phyloP scores from a whole-genome alignment of 2,888 invertebrate species.

The Lasioglossum vierecki region DNA sequence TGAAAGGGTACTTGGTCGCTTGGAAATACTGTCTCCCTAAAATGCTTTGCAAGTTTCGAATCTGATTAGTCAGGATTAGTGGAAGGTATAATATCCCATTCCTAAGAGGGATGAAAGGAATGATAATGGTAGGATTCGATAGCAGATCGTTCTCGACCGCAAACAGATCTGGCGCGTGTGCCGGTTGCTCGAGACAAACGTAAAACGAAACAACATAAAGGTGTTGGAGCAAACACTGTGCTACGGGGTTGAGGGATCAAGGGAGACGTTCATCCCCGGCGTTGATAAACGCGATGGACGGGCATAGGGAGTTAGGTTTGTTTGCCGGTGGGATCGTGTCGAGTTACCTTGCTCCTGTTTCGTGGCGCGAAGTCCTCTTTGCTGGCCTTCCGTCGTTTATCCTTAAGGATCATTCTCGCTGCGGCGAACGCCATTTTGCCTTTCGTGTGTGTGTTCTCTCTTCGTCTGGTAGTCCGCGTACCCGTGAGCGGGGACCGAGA shows the following conservation, averaged over 20 bases:
- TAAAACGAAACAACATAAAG: not conserved
- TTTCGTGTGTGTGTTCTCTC: slow-evolving; percentile 22
- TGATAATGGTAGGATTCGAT: not conserved
- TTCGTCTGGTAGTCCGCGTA: slow-evolving; percentile 2
- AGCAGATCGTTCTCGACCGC: not conserved
- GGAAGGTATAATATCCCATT: not conserved
- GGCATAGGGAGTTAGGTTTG: not conserved
- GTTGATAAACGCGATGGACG: not conserved
- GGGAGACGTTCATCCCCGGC: not conserved
- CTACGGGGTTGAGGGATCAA: not conserved
- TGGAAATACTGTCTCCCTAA: not conserved
- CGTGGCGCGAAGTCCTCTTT: slow-evolving; percentile 92
- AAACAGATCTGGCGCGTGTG: not conserved
- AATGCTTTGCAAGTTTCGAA: not conserved
- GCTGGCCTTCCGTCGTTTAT: slow-evolving; percentile 91
- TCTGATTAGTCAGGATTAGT: not conserved
- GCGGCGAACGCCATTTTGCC: slow-evolving; percentile 92
- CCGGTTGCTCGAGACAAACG: not conserved
- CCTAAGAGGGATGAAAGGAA: not conserved
- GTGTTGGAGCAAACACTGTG: not conserved
- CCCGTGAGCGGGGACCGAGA: slow-evolving; percentile 4
- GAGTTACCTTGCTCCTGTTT: slow-evolving; percentile 92
- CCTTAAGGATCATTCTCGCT: slow-evolving; percentile 93
- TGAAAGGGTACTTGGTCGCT: not conserved
- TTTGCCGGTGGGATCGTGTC: slow-evolving; percentile 8